Conservation (phyloP, 2,797 vertebrate species). For the Toxotes lorentzi region DNA sequence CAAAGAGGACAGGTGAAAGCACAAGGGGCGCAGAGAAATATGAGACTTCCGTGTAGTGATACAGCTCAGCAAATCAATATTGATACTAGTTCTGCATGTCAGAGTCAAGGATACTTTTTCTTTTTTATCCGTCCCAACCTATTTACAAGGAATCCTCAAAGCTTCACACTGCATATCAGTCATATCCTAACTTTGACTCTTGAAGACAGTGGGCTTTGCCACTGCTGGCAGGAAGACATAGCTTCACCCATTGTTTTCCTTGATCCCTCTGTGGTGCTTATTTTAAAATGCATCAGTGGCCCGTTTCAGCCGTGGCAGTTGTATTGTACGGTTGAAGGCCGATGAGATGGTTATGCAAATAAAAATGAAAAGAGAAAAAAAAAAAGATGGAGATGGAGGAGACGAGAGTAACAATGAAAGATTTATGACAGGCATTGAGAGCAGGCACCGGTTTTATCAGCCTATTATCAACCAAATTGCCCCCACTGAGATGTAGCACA, state of each 20-base stretch:
- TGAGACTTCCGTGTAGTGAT: slow-evolving; percentile 17
- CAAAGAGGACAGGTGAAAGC: slow-evolving; percentile 37
- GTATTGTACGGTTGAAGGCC: slow-evolving; percentile 49
- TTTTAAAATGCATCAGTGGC: slow-evolving; percentile 60
- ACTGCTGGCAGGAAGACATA: slow-evolving; percentile 8
- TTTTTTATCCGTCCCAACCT: slow-evolving; percentile 47
- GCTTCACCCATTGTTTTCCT: slow-evolving; percentile 42
- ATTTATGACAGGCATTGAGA: slow-evolving; percentile 81
- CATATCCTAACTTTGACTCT: slow-evolving; percentile 45
- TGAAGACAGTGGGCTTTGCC: slow-evolving; percentile 34
- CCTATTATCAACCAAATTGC: slow-evolving; percentile 81
- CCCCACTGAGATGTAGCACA: slow-evolving; percentile 70
- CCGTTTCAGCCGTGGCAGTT: slow-evolving; percentile 27
- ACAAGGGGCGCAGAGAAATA: slow-evolving; percentile 19
- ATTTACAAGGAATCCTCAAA: slow-evolving; percentile 42
- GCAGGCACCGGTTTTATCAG: slow-evolving; percentile 75
- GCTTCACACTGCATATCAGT: slow-evolving; percentile 35
- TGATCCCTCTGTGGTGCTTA: slow-evolving; percentile 18
- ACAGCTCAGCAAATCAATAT: slow-evolving; percentile 43
- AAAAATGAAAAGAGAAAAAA: slow-evolving; percentile 29
- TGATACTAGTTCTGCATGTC: slow-evolving; percentile 38
- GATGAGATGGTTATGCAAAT: slow-evolving; percentile 48
- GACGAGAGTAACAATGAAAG: slow-evolving; percentile 80
- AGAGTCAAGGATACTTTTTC: slow-evolving; percentile 47
- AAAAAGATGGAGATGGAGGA: slow-evolving; percentile 34